These are phyloP conservation scores for Rhinichthys osculus DNA, from an alignment of 2,797 vertebrate genomes.

Conservation along the genomic window DNA sequence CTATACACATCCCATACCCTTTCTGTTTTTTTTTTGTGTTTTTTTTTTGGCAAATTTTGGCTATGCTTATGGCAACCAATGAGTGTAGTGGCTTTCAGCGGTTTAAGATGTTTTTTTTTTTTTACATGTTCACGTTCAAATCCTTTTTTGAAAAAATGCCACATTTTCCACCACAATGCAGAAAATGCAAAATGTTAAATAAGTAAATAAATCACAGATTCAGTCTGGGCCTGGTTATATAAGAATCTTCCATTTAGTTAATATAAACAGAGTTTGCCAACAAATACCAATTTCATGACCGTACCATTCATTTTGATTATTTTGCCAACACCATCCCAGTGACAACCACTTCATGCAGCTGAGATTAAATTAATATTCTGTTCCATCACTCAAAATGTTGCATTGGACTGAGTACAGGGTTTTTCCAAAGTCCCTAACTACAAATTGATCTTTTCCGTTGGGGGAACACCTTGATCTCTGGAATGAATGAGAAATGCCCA, in stretches of 20 bases:
- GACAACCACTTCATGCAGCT: conserved; percentile 5
- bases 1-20: not conserved
- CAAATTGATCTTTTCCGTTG: conserved; percentile 22
- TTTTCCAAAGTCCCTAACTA: conserved; percentile 36
- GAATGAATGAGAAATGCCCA: conserved; percentile 20
- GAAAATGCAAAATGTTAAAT: not conserved
- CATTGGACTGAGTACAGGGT: conserved; percentile 26
- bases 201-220: not conserved
- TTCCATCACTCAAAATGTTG: conserved; percentile 33
- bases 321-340: conserved; percentile 22
- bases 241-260: not conserved
- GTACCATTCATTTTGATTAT: conserved; percentile 16
- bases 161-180: not conserved
- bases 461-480: conserved; percentile 36
- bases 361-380: conserved; percentile 5
- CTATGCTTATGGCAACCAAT: not conserved
- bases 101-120: not conserved
- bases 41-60: not conserved
- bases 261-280: conserved; percentile 14
- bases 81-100: not conserved
- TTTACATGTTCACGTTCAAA: not conserved
- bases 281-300: conserved; percentile 15
- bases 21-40: not conserved
- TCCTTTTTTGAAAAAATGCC: not conserved
- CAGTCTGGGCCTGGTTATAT: not conserved